Evolutionary conservation across 2,888 invertebrate genomes (phyloP), one percentile per base, ranked within the genome.

Genomic region (Blastobasis lacticolella): DNA sequence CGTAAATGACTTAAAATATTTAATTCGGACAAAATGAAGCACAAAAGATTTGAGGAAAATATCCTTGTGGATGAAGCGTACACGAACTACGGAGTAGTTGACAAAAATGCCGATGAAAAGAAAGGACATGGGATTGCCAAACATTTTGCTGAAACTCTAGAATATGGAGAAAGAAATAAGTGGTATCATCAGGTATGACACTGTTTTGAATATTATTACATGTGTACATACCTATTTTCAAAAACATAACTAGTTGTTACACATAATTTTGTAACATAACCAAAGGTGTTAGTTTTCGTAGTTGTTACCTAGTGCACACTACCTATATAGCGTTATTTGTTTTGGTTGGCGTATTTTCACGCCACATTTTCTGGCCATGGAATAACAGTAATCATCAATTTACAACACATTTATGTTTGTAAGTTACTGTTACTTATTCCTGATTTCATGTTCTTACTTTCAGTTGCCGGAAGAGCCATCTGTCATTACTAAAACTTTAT

Each of bases 151-250:
- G 83, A 88, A 67, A 83, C 78, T 49, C 73, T 88, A 38, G 89
- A 89, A 60, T 86, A 83, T 66, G 86, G 82, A 45, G 89, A 88
- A 48, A 82, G 85, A 57, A 89, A 88, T 71, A 92, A 93, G 69
- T 93, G 93, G 93, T 92, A 90, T 67, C 88, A 91, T 56, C 90
- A 91, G 78, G 90, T 91, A 82, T 67, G 38, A 48, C 45, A 23
- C 23, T 23, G 23, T 23, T 23, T 23, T 23, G 23, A 23, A 23
- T 23, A 23, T 23, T 1, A 23, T 2, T 23, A 3, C 23, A 40
- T 40, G 41, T 45, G 44, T 44, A 49, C 8, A n/a, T 38, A 45
- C 0, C 6, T 45, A n/a, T 40, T 5, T 42, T 45, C 36, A 5
- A 10, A 23, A 23, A 23, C 23, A 23, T 23, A 23, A 23, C 23